Conservation (phyloP, 2,113 vertebrate genomes). For the Varanus salvator region DNA sequence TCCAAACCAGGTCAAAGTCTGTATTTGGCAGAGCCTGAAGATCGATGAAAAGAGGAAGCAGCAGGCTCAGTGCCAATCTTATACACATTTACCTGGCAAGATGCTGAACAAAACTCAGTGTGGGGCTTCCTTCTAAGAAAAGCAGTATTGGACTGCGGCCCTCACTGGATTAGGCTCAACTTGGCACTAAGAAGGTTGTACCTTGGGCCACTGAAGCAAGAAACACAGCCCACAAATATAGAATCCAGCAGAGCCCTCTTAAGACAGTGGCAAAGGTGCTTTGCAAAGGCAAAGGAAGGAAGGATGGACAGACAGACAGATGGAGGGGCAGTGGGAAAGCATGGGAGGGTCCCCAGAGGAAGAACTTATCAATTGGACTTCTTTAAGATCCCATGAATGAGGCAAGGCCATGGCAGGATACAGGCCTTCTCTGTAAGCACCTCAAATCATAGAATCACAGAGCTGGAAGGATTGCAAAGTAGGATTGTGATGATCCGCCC, state of each 20-base stretch:
- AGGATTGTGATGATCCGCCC: too few species aligned
- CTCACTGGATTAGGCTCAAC: not conserved
- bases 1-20: not conserved
- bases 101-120: not conserved
- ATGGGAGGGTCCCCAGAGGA: too few species aligned
- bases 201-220: conserved; percentile 6
- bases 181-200: not conserved
- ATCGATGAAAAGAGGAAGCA: too few species aligned
- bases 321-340: too few species aligned
- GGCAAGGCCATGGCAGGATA: too few species aligned
- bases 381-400: too few species aligned
- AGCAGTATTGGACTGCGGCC: not conserved
- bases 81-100: not conserved
- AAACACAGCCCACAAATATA: conserved; percentile 42
- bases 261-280: not conserved
- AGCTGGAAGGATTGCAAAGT: too few species aligned
- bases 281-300: too few species aligned
- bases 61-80: not conserved
- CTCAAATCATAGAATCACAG: too few species aligned
- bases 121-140: not conserved
- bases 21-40: not conserved
- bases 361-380: too few species aligned
- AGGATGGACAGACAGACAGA: too few species aligned
- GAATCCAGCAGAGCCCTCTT: not conserved
- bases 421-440: too few species aligned